Conservation (phyloP, 35 echinoderm and acorn worm species). For the Ptychodera flava region DNA sequence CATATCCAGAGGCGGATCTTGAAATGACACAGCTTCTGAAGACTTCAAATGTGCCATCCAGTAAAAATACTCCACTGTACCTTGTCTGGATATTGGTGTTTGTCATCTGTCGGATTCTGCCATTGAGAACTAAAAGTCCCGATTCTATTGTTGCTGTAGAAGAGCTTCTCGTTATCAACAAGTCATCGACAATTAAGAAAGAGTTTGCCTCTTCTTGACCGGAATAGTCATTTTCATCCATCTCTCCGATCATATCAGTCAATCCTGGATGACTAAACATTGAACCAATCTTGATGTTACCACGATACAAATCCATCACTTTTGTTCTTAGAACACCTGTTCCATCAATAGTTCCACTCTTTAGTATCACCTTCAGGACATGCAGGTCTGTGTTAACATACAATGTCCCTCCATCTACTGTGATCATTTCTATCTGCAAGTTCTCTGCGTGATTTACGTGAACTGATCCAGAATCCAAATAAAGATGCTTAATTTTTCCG, state of each 20-base stretch:
- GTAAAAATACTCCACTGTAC: background rate
- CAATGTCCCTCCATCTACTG: background rate
- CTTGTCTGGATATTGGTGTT: background rate
- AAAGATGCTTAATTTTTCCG: background rate
- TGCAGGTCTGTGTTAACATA: background rate
- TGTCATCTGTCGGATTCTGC: background rate
- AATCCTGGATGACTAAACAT: background rate
- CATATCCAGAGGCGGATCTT: background rate
- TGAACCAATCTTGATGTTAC: background rate
- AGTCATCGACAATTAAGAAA: background rate
- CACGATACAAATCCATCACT: background rate
- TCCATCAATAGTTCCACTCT: background rate
- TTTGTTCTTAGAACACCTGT: background rate
- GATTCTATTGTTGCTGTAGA: background rate
- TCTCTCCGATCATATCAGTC: background rate
- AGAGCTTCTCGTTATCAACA: background rate
- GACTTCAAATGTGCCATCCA: background rate
- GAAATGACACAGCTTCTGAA: background rate
- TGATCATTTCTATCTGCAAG: background rate
- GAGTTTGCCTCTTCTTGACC: background rate
- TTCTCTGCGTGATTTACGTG: background rate
- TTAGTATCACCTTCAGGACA: background rate
- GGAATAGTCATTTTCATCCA: too few relatives aligned
- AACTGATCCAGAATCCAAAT: background rate
- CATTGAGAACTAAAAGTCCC: background rate